Percentiles rank a stretch among this genome's conserved stretches.
Conservation (phyloP, 2,113 vertebrate species). For the Muntiacus reevesi region DNA sequence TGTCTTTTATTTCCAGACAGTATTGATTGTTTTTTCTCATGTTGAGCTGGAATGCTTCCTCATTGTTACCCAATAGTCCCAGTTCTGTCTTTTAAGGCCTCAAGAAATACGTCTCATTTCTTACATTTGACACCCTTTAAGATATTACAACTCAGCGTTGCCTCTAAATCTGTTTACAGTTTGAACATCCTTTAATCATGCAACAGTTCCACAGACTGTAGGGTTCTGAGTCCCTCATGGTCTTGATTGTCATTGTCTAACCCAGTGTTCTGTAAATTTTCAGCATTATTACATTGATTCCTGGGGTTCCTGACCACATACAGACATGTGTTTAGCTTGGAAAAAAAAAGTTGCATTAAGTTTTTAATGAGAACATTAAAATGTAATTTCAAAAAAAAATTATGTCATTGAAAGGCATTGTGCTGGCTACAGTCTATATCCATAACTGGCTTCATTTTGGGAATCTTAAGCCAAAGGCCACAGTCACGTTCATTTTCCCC, state of each 20-base stretch:
- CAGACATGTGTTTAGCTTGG: background rate
- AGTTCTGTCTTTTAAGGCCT: background rate
- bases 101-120: background rate
- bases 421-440: background rate
- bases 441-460: background rate
- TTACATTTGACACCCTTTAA: background rate
- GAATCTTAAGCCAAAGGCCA: background rate
- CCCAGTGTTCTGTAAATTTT: background rate
- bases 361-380: slow-evolving; percentile 2
- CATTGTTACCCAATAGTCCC: background rate
- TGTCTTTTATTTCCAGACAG: background rate
- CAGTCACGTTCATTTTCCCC: background rate
- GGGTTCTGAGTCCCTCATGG: background rate
- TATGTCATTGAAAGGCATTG: background rate
- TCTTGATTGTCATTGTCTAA: background rate
- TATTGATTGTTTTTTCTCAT: background rate
- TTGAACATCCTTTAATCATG: background rate
- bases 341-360: background rate
- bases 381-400: background rate
- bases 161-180: background rate
- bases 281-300: background rate
- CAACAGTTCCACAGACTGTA: background rate
- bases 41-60: background rate
- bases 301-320: background rate
- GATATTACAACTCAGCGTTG: background rate